phyloP scores from a whole-genome alignment of 2,888 invertebrate genomes.

The Carabus problematicus region DNA sequence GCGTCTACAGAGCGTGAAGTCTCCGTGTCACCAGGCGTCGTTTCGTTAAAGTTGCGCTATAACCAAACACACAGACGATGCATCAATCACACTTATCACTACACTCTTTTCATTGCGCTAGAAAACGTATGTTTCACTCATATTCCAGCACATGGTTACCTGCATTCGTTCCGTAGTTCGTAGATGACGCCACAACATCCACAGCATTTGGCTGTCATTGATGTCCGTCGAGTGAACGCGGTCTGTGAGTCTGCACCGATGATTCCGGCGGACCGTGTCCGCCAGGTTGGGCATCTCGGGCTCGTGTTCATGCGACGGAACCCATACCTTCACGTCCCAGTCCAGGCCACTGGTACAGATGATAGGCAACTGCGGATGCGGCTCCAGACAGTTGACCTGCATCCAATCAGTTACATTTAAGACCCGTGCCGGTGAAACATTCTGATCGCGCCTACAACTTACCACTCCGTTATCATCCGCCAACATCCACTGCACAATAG shows the following conservation, averaged over 20 bases:
- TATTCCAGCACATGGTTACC: too few relatives aligned
- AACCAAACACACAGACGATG: background rate
- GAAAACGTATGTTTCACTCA: too few relatives aligned
- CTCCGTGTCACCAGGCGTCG: slow-evolving; percentile 4
- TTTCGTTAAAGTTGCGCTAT: background rate
- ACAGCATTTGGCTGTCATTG: slow-evolving; percentile 55
- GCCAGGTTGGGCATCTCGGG: slow-evolving; percentile 66
- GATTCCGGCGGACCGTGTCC: slow-evolving; percentile 53
- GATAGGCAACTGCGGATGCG: slow-evolving; percentile 86
- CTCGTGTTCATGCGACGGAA: slow-evolving; percentile 71
- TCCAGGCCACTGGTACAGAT: slow-evolving; percentile 93
- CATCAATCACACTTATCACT: too few relatives aligned
- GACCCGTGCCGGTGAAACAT: slow-evolving; percentile 18
- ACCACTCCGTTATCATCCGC: slow-evolving; percentile 87
- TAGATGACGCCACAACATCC: slow-evolving; percentile 57
- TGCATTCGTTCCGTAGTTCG: slow-evolving; percentile 46
- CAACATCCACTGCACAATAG: slow-evolving; percentile 87
- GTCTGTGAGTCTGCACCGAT: slow-evolving; percentile 35
- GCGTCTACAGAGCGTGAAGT: slow-evolving; percentile 19
- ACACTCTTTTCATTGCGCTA: too few relatives aligned
- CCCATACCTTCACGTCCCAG: slow-evolving; percentile 92
- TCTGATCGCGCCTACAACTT: too few relatives aligned
- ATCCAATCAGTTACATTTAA: slow-evolving; percentile 47
- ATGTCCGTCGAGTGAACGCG: slow-evolving; percentile 48
- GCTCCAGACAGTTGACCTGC: slow-evolving; percentile 93